Evolutionary conservation across 2,113 vertebrate species (phyloP).

Genomic region (Thalassarche chlororhynchos): DNA sequence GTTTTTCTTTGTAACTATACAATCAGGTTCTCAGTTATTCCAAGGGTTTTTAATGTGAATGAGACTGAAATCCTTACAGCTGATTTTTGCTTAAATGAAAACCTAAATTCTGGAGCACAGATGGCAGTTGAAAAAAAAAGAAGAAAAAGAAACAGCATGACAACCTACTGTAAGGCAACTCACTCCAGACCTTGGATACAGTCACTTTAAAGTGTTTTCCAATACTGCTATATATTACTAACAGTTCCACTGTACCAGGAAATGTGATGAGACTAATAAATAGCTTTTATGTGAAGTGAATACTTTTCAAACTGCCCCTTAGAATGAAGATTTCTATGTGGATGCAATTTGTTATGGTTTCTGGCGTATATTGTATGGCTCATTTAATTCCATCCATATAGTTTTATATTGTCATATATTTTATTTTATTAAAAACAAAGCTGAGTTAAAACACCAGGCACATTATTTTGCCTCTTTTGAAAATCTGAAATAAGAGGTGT

Average conservation of each 20-base stretch:
- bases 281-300: background rate
- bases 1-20: background rate
- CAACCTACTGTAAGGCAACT: slow-evolving; percentile 30
- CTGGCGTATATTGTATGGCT: background rate
- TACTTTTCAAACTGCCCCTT: background rate
- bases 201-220: slow-evolving; percentile 8
- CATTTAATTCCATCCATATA: background rate
- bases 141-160: slow-evolving; percentile 56
- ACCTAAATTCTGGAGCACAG: slow-evolving; percentile 49
- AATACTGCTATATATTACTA: background rate
- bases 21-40: background rate
- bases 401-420: background rate
- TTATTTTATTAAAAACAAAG: background rate
- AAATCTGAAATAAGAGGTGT: slow-evolving; percentile 37
- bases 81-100: slow-evolving; percentile 53
- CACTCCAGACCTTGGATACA: slow-evolving; percentile 21
- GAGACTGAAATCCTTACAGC: background rate
- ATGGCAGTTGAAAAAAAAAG: slow-evolving; percentile 42
- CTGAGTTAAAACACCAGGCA: background rate
- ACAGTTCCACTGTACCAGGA: background rate
- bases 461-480: background rate
- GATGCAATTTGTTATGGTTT: background rate
- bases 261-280: background rate
- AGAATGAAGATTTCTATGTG: background rate
- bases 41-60: background rate